Base-by-base conservation (phyloP, 1,140 invertebrate species). In the Lordiphosa stackelbergi region DNA sequence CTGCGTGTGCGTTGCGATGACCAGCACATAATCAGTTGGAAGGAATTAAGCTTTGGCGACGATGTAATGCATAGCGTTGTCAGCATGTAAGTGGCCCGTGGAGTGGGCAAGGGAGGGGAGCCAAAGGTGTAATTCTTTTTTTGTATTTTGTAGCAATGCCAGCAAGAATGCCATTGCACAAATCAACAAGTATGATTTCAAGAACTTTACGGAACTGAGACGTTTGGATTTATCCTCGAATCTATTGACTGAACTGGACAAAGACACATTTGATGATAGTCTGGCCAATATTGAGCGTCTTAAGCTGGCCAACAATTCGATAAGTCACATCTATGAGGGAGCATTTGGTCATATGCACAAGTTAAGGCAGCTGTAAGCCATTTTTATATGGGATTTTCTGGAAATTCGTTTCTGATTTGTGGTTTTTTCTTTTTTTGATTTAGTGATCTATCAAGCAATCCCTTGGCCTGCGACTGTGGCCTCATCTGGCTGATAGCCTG, bases 401-500 rank as follows among this genome's bases (percentile, higher is more conserved):
- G 16, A 34, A 10, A 22, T 22, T 1, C 19, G 31, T 13, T 45
- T 7, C 64, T 4, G 0, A 6, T 16, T 46, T 4, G 4, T 11
- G 16, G 1, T 16, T 16, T n/a, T 3, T 0, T 12, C 13, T 36
- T 28, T 34, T 36, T 13, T 46, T 68, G 89, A 5, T 91, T 19
- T 87, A 95, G 94, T 40, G 93, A 95, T 73, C 88, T 95, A 65
- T 93, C 93, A 22, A 91, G 90, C 43, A 95, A 95, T 88, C 94
- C 93, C 3, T 89, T 96, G 75, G 91, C 92, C 48, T 97, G 95
- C 86, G 93, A 96, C 77, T 96, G 95, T 83, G 91, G 94, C 36
- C 81, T 96, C 1, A 89, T 93, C 36, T 96, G 95, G 95, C 89
- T 96, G 1, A 90, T 93, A 5, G 92, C 93, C 66, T 96, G 94